A percentile compares a stretch with the other conserved stretches of the same genome.
phyloP scores from a whole-genome alignment of 2,888 invertebrate species.

The Trichogramma dendrolimi region DNA sequence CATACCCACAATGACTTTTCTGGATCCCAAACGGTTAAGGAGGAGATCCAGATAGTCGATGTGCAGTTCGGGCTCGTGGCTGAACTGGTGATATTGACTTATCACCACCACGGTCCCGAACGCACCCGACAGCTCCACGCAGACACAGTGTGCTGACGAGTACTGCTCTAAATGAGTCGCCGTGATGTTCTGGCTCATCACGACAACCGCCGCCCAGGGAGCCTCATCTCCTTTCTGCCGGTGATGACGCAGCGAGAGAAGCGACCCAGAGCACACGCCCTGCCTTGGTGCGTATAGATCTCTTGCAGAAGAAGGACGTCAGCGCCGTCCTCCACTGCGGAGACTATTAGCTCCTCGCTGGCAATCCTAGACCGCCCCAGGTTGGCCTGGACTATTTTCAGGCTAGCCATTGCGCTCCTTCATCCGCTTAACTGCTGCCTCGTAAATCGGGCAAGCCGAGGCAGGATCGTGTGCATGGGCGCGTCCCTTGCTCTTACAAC shows the following conservation, averaged over 20 bases:
- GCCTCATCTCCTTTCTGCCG: no score
- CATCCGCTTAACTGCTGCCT: no score
- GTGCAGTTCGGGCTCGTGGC: not conserved
- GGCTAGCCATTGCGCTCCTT: no score
- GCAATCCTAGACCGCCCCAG: slow-evolving; percentile 72
- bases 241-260: not conserved
- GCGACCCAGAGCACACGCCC: not conserved
- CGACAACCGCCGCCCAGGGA: slow-evolving; percentile 9
- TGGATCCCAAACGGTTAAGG: not conserved
- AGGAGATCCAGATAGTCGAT: not conserved
- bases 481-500: no score
- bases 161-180: not conserved
- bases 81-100: not conserved
- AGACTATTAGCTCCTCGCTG: slow-evolving; percentile 65
- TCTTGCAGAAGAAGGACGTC: slow-evolving; percentile 18
- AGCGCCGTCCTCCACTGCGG: slow-evolving; percentile 32
- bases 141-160: slow-evolving; percentile 1
- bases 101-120: not conserved
- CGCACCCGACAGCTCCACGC: not conserved
- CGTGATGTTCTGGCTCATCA: not conserved
- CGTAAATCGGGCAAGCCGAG: no score
- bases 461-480: no score
- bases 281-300: slow-evolving; percentile 5
- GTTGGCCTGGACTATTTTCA: slow-evolving; percentile 44
- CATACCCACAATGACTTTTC: not conserved